Evolutionary conservation across 2,888 invertebrate species (phyloP).

Genomic region (Noctua janthe): DNA sequence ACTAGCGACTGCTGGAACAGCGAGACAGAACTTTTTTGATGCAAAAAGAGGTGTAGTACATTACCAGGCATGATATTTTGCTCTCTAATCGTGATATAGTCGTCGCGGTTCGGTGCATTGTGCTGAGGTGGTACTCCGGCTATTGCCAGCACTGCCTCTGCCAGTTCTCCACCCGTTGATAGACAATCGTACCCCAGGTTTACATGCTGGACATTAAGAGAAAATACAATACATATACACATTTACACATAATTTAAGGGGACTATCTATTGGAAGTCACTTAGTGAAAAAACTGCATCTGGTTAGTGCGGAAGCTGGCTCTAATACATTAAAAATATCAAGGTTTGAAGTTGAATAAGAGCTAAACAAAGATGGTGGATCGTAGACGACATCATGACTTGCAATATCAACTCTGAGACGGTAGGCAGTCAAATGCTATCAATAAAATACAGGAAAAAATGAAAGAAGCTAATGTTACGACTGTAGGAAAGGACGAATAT

Average conservation of each 20-base stretch:
- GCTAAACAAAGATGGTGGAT: background rate
- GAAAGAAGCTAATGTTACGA: background rate
- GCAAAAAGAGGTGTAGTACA: background rate
- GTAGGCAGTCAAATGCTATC: background rate
- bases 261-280: background rate
- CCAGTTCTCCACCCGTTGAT: conserved; percentile 70
- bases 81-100: conserved; percentile 70
- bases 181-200: conserved; percentile 83
- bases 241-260: background rate
- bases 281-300: background rate
- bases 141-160: conserved; percentile 76
- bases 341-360: background rate
- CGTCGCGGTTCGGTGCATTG: conserved; percentile 80
- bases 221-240: background rate
- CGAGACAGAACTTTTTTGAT: background rate
- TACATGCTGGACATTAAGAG: conserved; percentile 71
- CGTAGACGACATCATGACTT: background rate
- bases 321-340: background rate
- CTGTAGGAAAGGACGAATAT: background rate
- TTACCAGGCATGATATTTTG: conserved; percentile 81
- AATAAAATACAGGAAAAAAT: background rate
- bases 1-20: background rate
- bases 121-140: conserved; percentile 84
- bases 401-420: background rate
- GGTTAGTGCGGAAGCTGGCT: background rate